Percentiles rank a stretch among this genome's conserved stretches.
Evolutionary conservation across 1,140 invertebrate genomes (phyloP).

Genomic region (Drusus annulatus): DNA sequence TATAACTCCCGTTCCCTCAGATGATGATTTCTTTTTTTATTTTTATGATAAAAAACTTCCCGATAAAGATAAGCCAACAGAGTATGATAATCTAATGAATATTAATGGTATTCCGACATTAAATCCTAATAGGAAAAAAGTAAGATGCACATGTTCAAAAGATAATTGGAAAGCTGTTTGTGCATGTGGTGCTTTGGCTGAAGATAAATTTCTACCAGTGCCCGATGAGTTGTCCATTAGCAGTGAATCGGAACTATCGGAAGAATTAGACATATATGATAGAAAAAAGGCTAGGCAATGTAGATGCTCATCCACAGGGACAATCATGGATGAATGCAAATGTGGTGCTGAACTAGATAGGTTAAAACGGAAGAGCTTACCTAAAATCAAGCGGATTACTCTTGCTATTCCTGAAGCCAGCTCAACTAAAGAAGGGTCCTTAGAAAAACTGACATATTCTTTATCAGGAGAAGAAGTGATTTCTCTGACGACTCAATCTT

Average conservation of each 20-base stretch:
- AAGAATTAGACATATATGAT: constrained; percentile 5
- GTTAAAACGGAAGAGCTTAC: constrained; percentile 2
- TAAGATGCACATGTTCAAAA: constrained; percentile 42
- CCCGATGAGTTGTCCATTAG: neutral
- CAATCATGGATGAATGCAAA: constrained; percentile 47
- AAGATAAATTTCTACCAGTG: neutral
- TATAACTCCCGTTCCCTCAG: constrained; percentile 26
- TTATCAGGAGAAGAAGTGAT: neutral
- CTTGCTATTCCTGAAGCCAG: neutral
- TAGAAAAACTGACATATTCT: neutral
- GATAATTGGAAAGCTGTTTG: constrained; percentile 62
- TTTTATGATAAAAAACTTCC: constrained; percentile 67
- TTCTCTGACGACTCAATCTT: constrained; percentile 5
- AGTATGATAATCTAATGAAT: constrained; percentile 62
- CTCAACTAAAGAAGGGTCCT: neutral
- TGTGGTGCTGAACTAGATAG: constrained; percentile 1
- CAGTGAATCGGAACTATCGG: constrained; percentile 11
- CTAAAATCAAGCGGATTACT: constrained; percentile 11
- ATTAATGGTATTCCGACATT: constrained; percentile 65
- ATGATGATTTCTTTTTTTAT: constrained; percentile 66
- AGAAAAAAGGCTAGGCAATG: constrained; percentile 41
- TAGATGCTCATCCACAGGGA: constrained; percentile 61
- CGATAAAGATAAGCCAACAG: constrained; percentile 57
- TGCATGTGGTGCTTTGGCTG: constrained; percentile 54
- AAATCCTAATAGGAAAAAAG: constrained; percentile 60